Percentiles rank a stretch among this genome's conserved stretches.
Evolutionary conservation across 2,888 invertebrate genomes (phyloP).

Genomic region (Ormyrus labotus): DNA sequence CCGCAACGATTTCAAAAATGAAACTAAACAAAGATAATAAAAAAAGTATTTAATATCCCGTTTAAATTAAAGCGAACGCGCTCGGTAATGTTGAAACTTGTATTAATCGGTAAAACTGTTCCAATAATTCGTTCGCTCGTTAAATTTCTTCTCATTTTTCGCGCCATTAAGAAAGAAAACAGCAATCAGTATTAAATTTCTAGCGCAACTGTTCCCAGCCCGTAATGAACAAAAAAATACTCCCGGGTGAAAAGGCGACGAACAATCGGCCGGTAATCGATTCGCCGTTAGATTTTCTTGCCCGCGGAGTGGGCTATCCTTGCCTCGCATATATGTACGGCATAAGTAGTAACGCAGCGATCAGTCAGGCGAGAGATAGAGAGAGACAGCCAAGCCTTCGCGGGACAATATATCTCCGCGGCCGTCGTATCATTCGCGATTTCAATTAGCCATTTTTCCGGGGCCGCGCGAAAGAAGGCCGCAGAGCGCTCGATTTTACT

Average conservation of each 20-base stretch:
- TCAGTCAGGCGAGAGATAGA: background rate
- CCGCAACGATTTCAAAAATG: no score
- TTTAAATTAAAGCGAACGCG: no score
- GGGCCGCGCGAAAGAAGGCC: no score
- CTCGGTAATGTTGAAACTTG: no score
- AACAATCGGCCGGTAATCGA: background rate
- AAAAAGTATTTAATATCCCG: no score
- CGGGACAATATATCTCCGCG: background rate
- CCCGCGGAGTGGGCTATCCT: background rate
- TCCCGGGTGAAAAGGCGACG: background rate
- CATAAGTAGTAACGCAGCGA: conserved; percentile 12
- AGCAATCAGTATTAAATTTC: conserved; percentile 35
- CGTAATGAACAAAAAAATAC: background rate
- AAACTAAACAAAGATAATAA: no score
- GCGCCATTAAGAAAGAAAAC: conserved; percentile 12
- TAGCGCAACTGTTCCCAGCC: conserved; percentile 39
- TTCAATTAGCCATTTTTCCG: conserved; percentile 28
- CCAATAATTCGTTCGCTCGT: no score
- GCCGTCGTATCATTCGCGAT: conserved; percentile 10
- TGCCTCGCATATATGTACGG: background rate
- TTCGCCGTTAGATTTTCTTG: conserved; percentile 1
- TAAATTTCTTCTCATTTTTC: background rate
- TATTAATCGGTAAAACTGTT: no score
- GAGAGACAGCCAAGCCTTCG: background rate
- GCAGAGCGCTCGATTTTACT: no score